Evolutionary conservation across 2,888 invertebrate species (phyloP), one percentile per base, ranked within the genome.

Genomic region (Drosophila koepferae): DNA sequence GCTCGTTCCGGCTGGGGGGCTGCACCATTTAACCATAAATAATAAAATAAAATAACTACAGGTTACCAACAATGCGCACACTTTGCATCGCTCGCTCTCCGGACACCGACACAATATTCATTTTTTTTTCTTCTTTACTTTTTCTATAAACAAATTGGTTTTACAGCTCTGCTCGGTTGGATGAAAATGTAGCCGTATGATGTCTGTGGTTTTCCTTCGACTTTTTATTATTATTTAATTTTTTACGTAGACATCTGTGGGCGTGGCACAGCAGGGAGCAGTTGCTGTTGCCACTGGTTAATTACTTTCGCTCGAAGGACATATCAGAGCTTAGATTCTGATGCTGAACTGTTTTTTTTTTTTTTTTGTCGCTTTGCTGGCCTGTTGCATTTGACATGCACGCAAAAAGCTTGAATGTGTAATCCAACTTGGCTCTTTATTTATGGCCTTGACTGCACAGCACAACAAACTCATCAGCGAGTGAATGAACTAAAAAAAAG

Each of bases 1-100:
- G 77, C 49, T 74, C 77, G 66, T 36, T 34, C 59, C 56, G 31
- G n/a, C 6, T 20, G 34, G 38, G 48, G 58, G 28, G 53, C 64
- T 85, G 85, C 85, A 38, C 85, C 90, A 79, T 87, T 85, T 87
- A 81, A 87, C 85, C 85, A 89, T 85, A 85, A 85, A 85, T 85
- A 85, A 89, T 85, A 89, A 79, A 85, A 89, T 87, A 85, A 85
- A 85, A 85, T 87, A 89, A 85, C 85, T 85, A 75, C 90, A 81
- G 90, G 89, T 85, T 87, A 54, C 65, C 72, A 84, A 81, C 90
- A 70, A 89, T 85, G 87, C 71, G 80, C 79, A 84, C 85, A 81
- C 74, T 75, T 75, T 82, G 69, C 79, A 74, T 16, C 60, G 54
- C 18, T 51, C 31, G 65, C 69, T 66, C 77, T 53, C 73, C 72